Base-by-base conservation (phyloP, 2,888 invertebrate genomes). In the Hybos culiciformis region DNA sequence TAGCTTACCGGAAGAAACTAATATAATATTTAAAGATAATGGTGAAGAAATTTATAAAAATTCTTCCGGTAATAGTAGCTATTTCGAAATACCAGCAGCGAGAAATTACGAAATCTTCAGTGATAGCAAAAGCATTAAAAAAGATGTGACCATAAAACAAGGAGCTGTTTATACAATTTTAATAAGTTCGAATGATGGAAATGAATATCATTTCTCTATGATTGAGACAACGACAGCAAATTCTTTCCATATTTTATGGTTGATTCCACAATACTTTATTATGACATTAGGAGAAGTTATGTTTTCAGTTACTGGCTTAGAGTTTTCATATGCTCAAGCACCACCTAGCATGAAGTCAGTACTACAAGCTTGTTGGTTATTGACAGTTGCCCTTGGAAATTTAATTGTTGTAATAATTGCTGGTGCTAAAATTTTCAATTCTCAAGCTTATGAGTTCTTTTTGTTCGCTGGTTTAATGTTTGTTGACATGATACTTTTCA, bases 361-460 rank as follows among this genome's bases (percentile, higher is more conserved):
- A 1, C 63, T 97, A 39, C 84, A 86, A 63, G 90, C 96, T 0
- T 77, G 81, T 7, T 97, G 94, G 90, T 70, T 93, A n/a, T 67
- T 97, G 42, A 93, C 94, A 0, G 85, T 87, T 0, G 91, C 94
- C 0, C 74, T 94, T 56, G 97, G 97, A 32, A 96, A 96, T 66
- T 67, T 96, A 5, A 80, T 98, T 43, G 94, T 96, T 1, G 81
- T 93, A 24, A 77, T 92, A 39, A 78, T 97, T 21, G 86, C 91
- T 14, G 82, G 88, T 60, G 73, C 77, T 9, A 74, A 78, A 47
- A 71, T 84, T 46, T 80, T 92, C 58, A 72, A 81, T 1, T 75
- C 74, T 12, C 74, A 93, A 84, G 81, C 83, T 46, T 75, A 74
- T 50, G 90, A 92, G 60, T 91, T 92, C 66, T 83, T 91, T 70